Evolutionary conservation across 1,140 invertebrate species (phyloP), one percentile per base, ranked within the genome.

Genomic region (Atta texana): DNA sequence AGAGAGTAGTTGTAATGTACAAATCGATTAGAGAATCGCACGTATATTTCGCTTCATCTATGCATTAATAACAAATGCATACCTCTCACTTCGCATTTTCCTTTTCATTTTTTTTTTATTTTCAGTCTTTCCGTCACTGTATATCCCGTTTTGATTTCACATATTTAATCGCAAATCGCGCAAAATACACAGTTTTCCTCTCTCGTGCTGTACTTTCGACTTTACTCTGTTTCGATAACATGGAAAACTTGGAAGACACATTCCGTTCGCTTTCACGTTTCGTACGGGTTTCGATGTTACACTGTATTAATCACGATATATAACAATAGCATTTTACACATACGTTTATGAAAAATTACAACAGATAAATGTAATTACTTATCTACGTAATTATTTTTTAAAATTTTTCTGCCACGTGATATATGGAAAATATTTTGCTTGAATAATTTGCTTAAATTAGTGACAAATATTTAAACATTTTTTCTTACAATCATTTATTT

Each of bases 191-290:
- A 71, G 64, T 53, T 85, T 74, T 75, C 28, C 75, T 74, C 71
- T 72, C 74, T 49, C 78, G 66, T 87, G 64, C 68, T 81, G 63
- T 78, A 76, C 10, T 78, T 0, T 64, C 49, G 69, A 14, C 39
- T 74, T 61, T 61, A 75, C 39, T 71, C 57, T 69, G 71, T n/a
- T 76, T 88, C 81, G 34, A 28, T 87, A 84, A 82, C 68, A 87
- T 75, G 74, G 71, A 85, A 74, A 89, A 89, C 72, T 89, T 93
- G 93, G 92, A 93, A 93, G 92, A 93, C 92, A 89, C 89, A 74
- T 89, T 89, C 74, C 85, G 81, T 85, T 82, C 78, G 57, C 77
- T 61, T 87, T 91, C 74, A 57, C 88, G 82, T 74, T 77, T 75
- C 51, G 31, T 68, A 71, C 49, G 68, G 66, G 18, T 39, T 39